Percentiles rank a stretch among this genome's conserved stretches.
phyloP scores from a whole-genome alignment of 2,888 invertebrate species.

The Tetramorium bicarinatum region DNA sequence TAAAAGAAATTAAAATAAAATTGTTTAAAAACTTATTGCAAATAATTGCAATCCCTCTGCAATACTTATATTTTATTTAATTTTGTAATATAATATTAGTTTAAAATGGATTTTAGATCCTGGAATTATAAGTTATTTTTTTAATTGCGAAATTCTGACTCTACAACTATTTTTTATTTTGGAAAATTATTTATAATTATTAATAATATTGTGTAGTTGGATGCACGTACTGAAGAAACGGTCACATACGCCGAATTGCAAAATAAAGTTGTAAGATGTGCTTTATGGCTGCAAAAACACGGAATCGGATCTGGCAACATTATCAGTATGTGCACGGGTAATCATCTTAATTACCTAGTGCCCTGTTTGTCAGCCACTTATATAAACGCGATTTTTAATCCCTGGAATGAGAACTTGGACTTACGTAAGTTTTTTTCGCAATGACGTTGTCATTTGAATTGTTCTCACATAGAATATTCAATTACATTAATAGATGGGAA shows the following conservation, averaged over 20 bases:
- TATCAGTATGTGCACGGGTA: slow-evolving; percentile 76
- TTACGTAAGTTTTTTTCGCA: slow-evolving; percentile 69
- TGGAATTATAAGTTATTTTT: neutral
- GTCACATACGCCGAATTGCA: slow-evolving; percentile 75
- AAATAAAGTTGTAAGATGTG: slow-evolving; percentile 78
- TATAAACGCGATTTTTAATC: slow-evolving; percentile 77
- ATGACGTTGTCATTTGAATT: neutral
- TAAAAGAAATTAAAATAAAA: neutral
- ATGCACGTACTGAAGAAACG: slow-evolving; percentile 70
- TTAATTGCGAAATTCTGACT: neutral
- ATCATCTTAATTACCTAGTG: slow-evolving; percentile 76
- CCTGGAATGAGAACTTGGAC: slow-evolving; percentile 78
- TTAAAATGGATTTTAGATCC: neutral
- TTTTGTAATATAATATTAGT: neutral
- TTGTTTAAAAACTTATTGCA: neutral
- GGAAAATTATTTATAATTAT: neutral
- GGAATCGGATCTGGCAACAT: slow-evolving; percentile 76
- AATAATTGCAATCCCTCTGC: neutral
- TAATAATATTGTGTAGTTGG: slow-evolving; percentile 69
- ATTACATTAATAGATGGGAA: neutral
- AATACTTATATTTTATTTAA: neutral
- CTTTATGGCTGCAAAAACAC: slow-evolving; percentile 79
- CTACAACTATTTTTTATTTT: neutral
- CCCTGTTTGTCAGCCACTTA: slow-evolving; percentile 77
- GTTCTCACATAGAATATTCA: neutral